Evolutionary conservation across 1,140 invertebrate species (phyloP).

Genomic region (Panulirus ornatus): DNA sequence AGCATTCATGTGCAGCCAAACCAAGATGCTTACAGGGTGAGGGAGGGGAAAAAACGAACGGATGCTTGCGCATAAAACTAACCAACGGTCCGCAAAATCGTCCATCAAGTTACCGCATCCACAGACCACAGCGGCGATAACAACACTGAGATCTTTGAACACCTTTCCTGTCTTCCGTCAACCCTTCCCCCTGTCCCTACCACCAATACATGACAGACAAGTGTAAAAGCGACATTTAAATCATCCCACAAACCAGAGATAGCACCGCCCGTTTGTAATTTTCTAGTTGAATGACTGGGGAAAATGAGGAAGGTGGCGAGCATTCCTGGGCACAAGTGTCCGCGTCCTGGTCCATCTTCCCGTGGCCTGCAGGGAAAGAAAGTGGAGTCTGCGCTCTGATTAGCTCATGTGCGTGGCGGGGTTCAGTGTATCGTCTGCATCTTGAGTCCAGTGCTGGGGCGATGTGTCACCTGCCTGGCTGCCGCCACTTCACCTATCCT

Average conservation of each 20-base stretch:
- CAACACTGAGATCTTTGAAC: neutral
- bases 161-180: neutral
- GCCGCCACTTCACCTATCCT: too few species aligned
- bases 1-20: neutral
- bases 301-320: neutral
- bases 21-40: neutral
- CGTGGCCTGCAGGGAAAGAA: neutral
- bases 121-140: neutral
- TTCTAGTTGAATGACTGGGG: neutral
- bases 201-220: neutral
- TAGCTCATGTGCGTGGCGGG: constrained; percentile 20
- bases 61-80: neutral
- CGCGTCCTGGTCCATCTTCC: neutral
- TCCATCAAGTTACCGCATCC: neutral
- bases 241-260: too few species aligned
- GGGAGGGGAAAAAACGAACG: neutral
- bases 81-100: neutral
- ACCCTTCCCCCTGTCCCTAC: neutral
- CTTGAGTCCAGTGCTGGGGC: too few species aligned
- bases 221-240: neutral
- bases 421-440: too few species aligned
- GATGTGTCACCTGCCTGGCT: too few species aligned
- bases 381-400: constrained; percentile 36
- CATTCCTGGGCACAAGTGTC: neutral
- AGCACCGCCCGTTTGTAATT: neutral